Evolutionary conservation across 2,113 vertebrate species (phyloP), one percentile per base, ranked within the genome.

Genomic region (Climacteris rufus): DNA sequence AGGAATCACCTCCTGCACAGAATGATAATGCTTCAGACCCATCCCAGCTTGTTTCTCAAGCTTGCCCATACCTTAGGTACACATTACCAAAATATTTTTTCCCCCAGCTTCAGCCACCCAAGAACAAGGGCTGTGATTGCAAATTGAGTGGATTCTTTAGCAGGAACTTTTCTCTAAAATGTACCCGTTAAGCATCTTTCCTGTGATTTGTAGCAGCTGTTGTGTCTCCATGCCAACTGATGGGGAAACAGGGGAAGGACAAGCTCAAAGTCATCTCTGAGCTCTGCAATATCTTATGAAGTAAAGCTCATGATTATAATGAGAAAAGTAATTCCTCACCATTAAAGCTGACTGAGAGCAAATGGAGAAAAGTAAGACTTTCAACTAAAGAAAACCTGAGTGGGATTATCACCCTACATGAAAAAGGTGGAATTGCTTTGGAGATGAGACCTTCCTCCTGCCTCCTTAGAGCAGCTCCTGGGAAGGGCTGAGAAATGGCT

Each of bases 211-310:
- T 63, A 92, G 88, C 91, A 96, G 85, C 82, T 92, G 81, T 94
- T 84, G 72, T 90, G 94, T 96, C 91, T 69, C 92, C 79, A 89
- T 90, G 91, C 90, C 95, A 96, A 81, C 93, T 91, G 93, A 89
- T 71, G 70, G 90, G 78, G 35, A 42, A 82, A 88, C 0, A 6
- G 42, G 71, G 77, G 65, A 95, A 93, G 80, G 90, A 79, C 86
- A 82, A 1, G 9, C 35, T 65, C 84, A 96, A 95, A 96, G 90
- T 83, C 39, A 85, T 93, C 91, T 86, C 82, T 49, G 79, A 70
- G 82, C 92, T 88, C n/a, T 60, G 82, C 68, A 74, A 31, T 60
- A 71, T 85, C 74, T 94, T 61, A 42, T 7, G 74, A 92, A 93
- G 65, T 93, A 94, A 94, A 95, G 89, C 76, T 66, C 42, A 35